phyloP scores from a whole-genome alignment of 2,113 vertebrate species.

The Suricata suricatta region DNA sequence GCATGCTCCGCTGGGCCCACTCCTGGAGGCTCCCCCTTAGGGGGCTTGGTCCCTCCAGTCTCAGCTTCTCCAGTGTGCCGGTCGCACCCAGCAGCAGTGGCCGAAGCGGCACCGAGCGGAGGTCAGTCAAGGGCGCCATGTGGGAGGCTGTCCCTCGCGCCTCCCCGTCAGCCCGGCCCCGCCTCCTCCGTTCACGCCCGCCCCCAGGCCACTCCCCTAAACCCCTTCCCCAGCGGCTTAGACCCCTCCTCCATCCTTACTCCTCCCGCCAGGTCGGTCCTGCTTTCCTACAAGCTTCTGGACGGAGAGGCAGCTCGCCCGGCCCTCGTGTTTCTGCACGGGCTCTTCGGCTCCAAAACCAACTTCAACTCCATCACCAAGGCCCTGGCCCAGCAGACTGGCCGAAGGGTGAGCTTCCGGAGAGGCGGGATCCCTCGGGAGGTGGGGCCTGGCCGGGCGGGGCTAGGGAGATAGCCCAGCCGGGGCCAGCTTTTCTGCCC shows the following conservation, averaged over 20 bases:
- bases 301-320: slow-evolving; percentile 70
- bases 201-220: background rate
- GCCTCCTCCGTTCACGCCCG: background rate
- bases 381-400: slow-evolving; percentile 89
- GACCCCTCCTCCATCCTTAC: background rate
- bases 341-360: slow-evolving; percentile 93
- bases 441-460: fast-evolving
- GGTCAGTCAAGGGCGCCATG: slow-evolving; percentile 62
- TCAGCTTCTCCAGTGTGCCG: background rate
- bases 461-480: too few relatives aligned
- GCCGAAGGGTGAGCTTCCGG: slow-evolving; percentile 90
- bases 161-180: background rate
- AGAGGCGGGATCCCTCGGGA: background rate
- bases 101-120: background rate
- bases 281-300: slow-evolving; percentile 73
- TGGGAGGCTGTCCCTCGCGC: background rate
- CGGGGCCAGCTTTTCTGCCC: background rate
- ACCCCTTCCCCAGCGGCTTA: background rate
- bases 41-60: background rate
- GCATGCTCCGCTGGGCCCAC: slow-evolving; percentile 41
- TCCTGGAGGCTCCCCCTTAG: background rate
- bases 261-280: slow-evolving; percentile 54
- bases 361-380: slow-evolving; percentile 94
- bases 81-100: background rate
- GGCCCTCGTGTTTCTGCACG: slow-evolving; percentile 94